These are phyloP conservation scores for Sclerodermus sp. DNA, from an alignment of 2,888 invertebrate genomes.

Conservation along the genomic window DNA sequence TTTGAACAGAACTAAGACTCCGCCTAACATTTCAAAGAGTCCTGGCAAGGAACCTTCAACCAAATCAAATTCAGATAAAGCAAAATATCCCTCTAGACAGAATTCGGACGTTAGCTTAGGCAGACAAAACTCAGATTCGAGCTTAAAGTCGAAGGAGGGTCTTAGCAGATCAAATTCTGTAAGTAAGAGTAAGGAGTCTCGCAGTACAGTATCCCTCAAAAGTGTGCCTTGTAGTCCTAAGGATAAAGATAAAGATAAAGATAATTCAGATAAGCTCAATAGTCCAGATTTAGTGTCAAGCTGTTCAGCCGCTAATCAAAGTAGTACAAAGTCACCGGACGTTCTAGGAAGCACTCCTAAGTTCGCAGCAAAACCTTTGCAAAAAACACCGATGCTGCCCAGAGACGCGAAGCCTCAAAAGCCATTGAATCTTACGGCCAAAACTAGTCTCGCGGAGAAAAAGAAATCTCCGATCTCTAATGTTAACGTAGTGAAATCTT, in stretches of 20 bases:
- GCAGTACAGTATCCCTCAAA: constrained; percentile 17
- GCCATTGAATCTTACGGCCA: constrained; percentile 57
- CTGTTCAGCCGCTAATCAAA: constrained; percentile 60
- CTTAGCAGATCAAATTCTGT: constrained; percentile 1
- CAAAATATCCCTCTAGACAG: background rate
- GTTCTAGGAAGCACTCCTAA: constrained; percentile 42
- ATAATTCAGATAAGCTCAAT: constrained; percentile 55
- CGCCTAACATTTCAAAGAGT: constrained; percentile 29
- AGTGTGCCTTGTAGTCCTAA: constrained; percentile 43
- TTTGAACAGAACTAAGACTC: constrained; percentile 39
- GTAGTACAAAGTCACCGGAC: constrained; percentile 60
- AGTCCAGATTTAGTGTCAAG: constrained; percentile 76
- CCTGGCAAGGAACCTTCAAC: constrained; percentile 27
- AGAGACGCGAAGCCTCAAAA: constrained; percentile 59
- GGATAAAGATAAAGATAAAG: constrained; percentile 32
- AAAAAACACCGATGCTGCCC: constrained; percentile 53
- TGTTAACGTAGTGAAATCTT: constrained; percentile 23
- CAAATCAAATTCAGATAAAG: background rate
- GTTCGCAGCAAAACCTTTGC: constrained; percentile 41
- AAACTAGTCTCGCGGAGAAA: constrained; percentile 53
- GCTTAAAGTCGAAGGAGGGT: constrained; percentile 5
- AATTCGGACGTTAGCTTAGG: background rate
- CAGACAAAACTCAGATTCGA: background rate
- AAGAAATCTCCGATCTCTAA: constrained; percentile 38
- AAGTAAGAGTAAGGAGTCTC: too few relatives aligned